Evolutionary conservation across 2,797 vertebrate genomes (phyloP).

Genomic region (Microchirus variegatus): DNA sequence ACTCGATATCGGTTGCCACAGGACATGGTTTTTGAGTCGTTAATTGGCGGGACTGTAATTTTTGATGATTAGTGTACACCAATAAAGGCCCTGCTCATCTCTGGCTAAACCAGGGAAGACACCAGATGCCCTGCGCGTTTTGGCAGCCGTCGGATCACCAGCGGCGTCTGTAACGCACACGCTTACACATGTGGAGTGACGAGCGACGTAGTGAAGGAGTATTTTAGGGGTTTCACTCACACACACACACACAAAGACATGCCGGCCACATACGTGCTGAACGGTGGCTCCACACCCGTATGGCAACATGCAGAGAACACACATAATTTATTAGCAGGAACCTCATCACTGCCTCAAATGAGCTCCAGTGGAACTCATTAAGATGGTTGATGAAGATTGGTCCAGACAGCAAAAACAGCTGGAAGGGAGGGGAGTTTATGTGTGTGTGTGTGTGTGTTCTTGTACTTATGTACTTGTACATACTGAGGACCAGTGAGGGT

Average conservation of each 20-base stretch:
- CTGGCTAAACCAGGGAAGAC: not conserved
- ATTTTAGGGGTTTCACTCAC: too few species aligned
- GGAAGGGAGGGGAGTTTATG: not conserved
- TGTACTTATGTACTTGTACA: too few species aligned
- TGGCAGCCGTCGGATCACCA: slow-evolving; percentile 4
- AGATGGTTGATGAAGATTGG: slow-evolving; percentile 68
- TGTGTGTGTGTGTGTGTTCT: too few species aligned
- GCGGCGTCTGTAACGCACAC: slow-evolving; percentile 7
- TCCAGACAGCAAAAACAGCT: slow-evolving; percentile 60
- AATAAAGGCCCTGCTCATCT: not conserved
- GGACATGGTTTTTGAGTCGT: not conserved
- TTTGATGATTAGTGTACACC: slow-evolving; percentile 16
- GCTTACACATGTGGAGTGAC: too few species aligned
- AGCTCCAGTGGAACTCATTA: slow-evolving; percentile 82
- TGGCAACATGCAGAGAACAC: slow-evolving; percentile 73
- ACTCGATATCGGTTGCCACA: not conserved
- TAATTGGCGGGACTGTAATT: not conserved
- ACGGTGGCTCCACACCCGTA: slow-evolving; percentile 48
- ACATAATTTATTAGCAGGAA: slow-evolving; percentile 76
- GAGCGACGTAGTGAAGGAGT: too few species aligned
- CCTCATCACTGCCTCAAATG: slow-evolving; percentile 77
- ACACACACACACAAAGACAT: slow-evolving; percentile 2
- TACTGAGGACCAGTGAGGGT: too few species aligned
- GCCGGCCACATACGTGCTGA: slow-evolving; percentile 1
- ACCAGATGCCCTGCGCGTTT: slow-evolving; percentile 25